Evolutionary conservation across 2,113 vertebrate species (phyloP).

Genomic region (Tetrax tetrax): DNA sequence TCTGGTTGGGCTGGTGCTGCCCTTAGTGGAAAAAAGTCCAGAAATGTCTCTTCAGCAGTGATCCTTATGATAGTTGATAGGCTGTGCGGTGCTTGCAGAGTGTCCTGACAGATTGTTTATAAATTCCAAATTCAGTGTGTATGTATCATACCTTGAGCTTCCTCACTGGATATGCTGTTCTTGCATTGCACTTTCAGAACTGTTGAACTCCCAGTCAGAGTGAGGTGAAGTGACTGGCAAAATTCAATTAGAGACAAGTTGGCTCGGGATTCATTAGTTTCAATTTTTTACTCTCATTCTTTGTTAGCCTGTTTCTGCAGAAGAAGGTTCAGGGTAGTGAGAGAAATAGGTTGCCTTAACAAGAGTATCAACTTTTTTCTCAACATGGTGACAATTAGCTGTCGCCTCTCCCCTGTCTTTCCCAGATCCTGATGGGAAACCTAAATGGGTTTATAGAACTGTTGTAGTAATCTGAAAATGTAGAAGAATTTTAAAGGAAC

Average conservation of each 20-base stretch:
- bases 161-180: background rate
- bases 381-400: background rate
- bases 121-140: background rate
- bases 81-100: background rate
- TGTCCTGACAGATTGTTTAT: background rate
- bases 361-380: background rate
- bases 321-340: background rate
- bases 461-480: background rate
- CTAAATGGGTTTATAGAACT: background rate
- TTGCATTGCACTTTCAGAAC: background rate
- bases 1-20: slow-evolving; percentile 9
- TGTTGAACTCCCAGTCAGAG: background rate
- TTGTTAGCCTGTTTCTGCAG: background rate
- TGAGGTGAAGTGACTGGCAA: background rate
- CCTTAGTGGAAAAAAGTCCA: background rate
- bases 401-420: background rate
- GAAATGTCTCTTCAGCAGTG: background rate
- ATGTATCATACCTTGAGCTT: slow-evolving; percentile 56
- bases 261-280: background rate
- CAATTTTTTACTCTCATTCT: background rate
- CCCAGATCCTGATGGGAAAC: background rate
- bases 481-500: background rate
- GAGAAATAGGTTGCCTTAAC: slow-evolving; percentile 37
- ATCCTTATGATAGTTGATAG: background rate
- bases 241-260: background rate